Conservation (phyloP, 2,797 vertebrate genomes). For the Schizothorax lantsangensis region DNA sequence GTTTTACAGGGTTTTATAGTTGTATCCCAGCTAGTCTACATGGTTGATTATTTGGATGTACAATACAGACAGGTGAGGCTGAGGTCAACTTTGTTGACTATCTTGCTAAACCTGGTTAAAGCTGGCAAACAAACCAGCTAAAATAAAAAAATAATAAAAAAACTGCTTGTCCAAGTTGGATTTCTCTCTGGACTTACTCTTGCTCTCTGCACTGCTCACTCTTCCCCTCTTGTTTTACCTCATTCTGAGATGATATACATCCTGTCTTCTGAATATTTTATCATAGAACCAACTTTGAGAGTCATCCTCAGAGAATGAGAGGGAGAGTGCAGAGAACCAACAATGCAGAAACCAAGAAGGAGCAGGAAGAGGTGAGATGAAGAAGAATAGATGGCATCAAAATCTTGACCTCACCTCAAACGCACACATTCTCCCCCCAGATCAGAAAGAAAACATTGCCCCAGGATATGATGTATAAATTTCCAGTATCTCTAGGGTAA, state of each 20-base stretch:
- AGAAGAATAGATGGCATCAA: conserved; percentile 12
- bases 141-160: background rate
- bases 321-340: background rate
- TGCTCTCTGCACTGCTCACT: background rate
- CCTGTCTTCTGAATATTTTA: conserved; percentile 30
- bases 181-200: background rate
- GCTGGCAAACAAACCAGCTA: background rate
- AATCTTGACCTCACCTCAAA: conserved; percentile 10
- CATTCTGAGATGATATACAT: background rate
- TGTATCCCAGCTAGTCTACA: background rate
- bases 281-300: conserved; percentile 6
- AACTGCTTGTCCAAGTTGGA: background rate
- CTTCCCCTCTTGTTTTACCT: background rate
- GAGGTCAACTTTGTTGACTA: background rate
- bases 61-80: background rate
- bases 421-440: background rate
- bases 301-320: conserved; percentile 52
- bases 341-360: background rate
- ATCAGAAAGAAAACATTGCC: conserved; percentile 15
- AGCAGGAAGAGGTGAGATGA: background rate
- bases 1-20: background rate
- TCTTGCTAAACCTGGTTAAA: background rate
- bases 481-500: conserved; percentile 6
- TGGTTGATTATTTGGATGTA: background rate
- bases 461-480: conserved; percentile 11